Conservation (phyloP, 2,888 invertebrate genomes). For the Bedellia somnulentella region DNA sequence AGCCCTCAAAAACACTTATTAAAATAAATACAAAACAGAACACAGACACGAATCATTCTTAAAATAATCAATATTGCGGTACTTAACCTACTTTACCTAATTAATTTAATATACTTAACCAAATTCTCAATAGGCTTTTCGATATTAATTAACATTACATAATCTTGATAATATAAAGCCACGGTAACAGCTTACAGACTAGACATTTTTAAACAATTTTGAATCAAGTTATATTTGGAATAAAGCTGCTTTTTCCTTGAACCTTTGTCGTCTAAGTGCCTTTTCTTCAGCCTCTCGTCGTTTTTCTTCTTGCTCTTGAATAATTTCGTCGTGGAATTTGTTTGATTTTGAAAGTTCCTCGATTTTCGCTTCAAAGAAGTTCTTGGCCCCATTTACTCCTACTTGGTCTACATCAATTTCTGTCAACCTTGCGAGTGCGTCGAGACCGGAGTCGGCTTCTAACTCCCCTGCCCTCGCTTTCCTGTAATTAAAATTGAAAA, state of each 20-base stretch:
- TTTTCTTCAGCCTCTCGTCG: constrained; percentile 82
- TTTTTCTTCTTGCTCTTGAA: constrained; percentile 88
- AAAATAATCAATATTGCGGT: no score
- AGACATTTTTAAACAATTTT: no score
- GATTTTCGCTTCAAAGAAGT: constrained; percentile 96
- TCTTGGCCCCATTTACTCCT: constrained; percentile 92
- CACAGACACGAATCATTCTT: constrained; percentile 55
- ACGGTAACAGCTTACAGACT: constrained; percentile 56
- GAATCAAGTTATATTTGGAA: constrained; percentile 53
- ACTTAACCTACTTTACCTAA: no score
- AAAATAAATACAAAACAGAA: no score
- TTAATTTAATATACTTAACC: no score
- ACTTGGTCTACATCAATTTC: constrained; percentile 94
- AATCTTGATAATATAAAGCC: constrained; percentile 12
- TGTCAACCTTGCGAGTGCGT: constrained; percentile 81
- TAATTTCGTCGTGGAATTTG: constrained; percentile 91
- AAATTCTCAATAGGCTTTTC: no score
- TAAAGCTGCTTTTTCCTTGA: constrained; percentile 85
- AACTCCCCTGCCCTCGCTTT: constrained; percentile 93
- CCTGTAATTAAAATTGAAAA: constrained; percentile 46
- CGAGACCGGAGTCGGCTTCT: constrained; percentile 81
- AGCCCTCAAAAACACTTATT: no score
- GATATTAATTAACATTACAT: no score
- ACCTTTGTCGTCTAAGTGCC: constrained; percentile 76
- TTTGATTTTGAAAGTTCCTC: constrained; percentile 79